phyloP scores from a whole-genome alignment of 2,113 vertebrate species.

The Chaetops frenatus region DNA sequence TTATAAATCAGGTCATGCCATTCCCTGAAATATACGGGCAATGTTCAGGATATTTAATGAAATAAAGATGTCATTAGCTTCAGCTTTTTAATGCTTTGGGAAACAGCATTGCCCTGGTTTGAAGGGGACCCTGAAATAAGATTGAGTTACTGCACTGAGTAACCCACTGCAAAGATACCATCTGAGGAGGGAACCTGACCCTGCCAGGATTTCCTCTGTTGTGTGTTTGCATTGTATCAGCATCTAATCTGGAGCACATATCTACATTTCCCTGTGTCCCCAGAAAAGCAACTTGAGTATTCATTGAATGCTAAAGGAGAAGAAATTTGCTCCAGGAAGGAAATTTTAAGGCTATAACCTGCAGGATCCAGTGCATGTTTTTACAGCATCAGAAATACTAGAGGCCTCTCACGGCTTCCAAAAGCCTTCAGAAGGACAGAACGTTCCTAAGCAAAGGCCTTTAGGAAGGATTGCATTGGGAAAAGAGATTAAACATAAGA shows the following conservation, averaged over 20 bases:
- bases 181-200: slow-evolving; percentile 41
- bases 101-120: slow-evolving; percentile 2
- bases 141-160: slow-evolving; percentile 11
- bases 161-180: slow-evolving; percentile 5
- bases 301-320: neutral
- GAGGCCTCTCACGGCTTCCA: neutral
- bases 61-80: slow-evolving; percentile 18
- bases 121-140: neutral
- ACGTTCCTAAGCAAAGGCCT: neutral
- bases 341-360: neutral
- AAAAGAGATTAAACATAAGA: neutral
- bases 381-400: neutral
- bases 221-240: slow-evolving; percentile 19
- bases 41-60: neutral
- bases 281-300: neutral
- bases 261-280: neutral
- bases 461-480: neutral
- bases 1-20: neutral
- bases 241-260: slow-evolving; percentile 20
- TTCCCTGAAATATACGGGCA: neutral
- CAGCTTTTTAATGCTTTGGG: slow-evolving; percentile 24
- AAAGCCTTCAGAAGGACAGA: neutral
- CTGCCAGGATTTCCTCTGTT: slow-evolving; percentile 37
- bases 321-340: slow-evolving; percentile 16
- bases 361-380: neutral